Base-by-base conservation (phyloP, 1,140 invertebrate species). In the Sogatella furcifera region DNA sequence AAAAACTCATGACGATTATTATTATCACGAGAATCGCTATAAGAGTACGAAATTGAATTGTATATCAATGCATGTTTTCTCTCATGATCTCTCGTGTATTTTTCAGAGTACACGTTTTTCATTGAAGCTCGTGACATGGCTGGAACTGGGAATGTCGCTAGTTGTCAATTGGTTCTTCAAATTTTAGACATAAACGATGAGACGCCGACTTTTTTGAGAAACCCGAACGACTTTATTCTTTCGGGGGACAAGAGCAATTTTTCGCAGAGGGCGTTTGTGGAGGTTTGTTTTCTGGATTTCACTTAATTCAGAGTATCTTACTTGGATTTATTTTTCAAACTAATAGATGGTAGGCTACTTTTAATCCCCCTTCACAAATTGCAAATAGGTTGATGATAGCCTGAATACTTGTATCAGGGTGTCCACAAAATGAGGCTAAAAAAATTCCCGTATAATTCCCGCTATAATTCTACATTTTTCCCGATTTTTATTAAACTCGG, bases 101-200 rank as follows among this genome's bases (percentile, higher is more conserved):
- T 70, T 55, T 61, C 72, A 68, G 83, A 84, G 65, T 83, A 90
- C 69, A 81, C 83, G 69, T 79, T 95, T 62, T 83, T 82, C 61
- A 83, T 94, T 21, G 89, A 93, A 76, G 92, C 92, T 22, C 80
- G 85, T 65, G 92, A 95, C 72, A 87, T 88, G 70, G 82, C 87
- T 66, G 90, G 91, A 17, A 78, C 81, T 65, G 92, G 91, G 24
- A 82, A 89, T 65, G 80, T 78, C 59, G 83, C 85, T 15, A 80
- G 78, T 38, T 85, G 88, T 56, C 80, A 81, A 59, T 78, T 94
- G 49, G 80, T 85, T 57, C 81, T 92, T 63, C 82, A 84, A 71
- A 74, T 92, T 52, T 71, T 89, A 60, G 91, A 94, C 73, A 84
- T 92, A 15, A 95, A 95, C 72, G 92, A 95, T 70, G 86, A 95